Percentiles rank a stretch among this genome's conserved stretches.
phyloP scores from a whole-genome alignment of 2,797 vertebrate genomes.

The Clamator glandarius region DNA sequence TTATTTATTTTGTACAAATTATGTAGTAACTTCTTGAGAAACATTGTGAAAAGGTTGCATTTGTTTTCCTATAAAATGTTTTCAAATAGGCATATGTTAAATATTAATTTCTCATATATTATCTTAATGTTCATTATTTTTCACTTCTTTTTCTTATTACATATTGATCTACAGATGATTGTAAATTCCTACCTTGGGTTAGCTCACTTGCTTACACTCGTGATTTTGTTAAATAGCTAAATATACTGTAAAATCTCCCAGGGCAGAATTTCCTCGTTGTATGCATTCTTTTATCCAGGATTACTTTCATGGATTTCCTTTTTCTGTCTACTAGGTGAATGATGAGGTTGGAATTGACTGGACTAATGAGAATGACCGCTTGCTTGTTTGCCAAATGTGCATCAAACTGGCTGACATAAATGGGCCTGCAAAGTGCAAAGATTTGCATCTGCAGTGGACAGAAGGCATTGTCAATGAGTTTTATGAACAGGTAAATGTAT shows the following conservation, averaged over 20 bases:
- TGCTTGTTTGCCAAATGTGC: slow-evolving; percentile 98
- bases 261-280: not conserved
- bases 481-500: slow-evolving; percentile 91
- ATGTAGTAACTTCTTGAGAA: not conserved
- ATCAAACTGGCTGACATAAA: slow-evolving; percentile 99
- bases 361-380: slow-evolving; percentile 96
- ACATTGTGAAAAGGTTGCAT: not conserved
- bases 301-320: not conserved
- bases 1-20: not conserved
- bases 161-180: not conserved
- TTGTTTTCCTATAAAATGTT: not conserved
- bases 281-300: not conserved
- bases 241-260: not conserved
- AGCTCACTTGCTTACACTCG: not conserved
- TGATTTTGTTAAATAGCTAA: not conserved
- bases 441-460: slow-evolving; percentile 96
- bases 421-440: slow-evolving; percentile 94
- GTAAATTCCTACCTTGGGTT: not conserved
- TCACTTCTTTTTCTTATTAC: not conserved
- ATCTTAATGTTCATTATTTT: not conserved
- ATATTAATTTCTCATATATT: not conserved
- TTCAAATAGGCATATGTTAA: not conserved
- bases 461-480: slow-evolving; percentile 99
- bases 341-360: slow-evolving; percentile 98
- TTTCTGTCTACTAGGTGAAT: slow-evolving; percentile 83